These are phyloP conservation scores for Tympanuchus pallidicinctus DNA, from an alignment of 2,113 vertebrate species.

Conservation along the genomic window DNA sequence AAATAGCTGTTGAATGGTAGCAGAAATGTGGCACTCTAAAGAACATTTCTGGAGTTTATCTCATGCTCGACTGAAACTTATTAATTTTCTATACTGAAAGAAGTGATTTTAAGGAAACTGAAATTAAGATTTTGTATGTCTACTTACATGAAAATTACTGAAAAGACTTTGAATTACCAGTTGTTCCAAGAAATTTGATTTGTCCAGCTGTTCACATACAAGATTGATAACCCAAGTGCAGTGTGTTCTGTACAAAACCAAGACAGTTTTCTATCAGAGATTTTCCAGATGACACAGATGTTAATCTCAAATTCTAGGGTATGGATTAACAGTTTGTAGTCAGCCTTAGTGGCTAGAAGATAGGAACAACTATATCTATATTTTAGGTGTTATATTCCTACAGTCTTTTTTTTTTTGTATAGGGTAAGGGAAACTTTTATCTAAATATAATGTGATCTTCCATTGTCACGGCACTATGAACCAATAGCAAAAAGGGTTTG, in stretches of 20 bases:
- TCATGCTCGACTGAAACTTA: slow-evolving; percentile 47
- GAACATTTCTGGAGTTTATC: slow-evolving; percentile 43
- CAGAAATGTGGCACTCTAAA: slow-evolving; percentile 8
- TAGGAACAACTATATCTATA: not conserved
- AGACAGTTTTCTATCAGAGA: not conserved
- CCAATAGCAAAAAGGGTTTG: not conserved
- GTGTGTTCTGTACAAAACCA: not conserved
- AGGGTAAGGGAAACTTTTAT: not conserved
- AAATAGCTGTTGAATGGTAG: slow-evolving; percentile 47
- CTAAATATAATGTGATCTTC: not conserved
- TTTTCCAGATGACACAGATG: not conserved
- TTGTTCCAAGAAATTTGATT: slow-evolving; percentile 41
- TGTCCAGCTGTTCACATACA: not conserved
- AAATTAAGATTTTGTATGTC: slow-evolving; percentile 52
- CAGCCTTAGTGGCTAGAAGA: not conserved
- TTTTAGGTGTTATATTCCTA: not conserved
- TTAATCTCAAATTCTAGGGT: not conserved
- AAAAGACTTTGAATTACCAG: slow-evolving; percentile 32
- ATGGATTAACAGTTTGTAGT: not conserved
- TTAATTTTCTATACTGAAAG: slow-evolving; percentile 42
- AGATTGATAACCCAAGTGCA: not conserved
- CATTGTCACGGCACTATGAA: not conserved
- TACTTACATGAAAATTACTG: slow-evolving; percentile 44
- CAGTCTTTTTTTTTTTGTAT: not conserved
- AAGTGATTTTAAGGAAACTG: slow-evolving; percentile 30